Base-by-base conservation (phyloP, 2,797 vertebrate genomes). In the Limosa lapponica region DNA sequence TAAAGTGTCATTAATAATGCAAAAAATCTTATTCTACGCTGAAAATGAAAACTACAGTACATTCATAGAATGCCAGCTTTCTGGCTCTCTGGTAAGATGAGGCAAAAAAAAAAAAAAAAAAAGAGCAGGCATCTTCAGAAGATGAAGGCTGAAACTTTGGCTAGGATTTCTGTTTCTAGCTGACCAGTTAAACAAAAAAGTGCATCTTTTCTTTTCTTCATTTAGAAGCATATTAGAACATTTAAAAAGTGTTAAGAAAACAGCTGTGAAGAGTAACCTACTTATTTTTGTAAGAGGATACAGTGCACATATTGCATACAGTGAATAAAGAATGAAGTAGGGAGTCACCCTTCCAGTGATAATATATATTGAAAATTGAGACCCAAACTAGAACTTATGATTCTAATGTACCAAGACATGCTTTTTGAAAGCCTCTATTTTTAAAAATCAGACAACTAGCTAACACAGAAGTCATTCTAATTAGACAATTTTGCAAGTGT, bases 1-100 rank as follows among this genome's bases (percentile, higher is more conserved):
- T 87, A 84, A 90, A 91, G 72, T 65, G 90, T 81, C 81, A 97
- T 90, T 67, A 95, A 92, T 95, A 96, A 98, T 80, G 82, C 57
- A 89, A 91, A 91, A 91, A 93, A 80, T 91, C 79, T 91, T 83
- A 64, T 78, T 92, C 69, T 43, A 57, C 39, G 88, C 41, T 90
- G 46, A 61, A 89, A 73, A 87, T 89, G 59, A 82, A 95, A 81
- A 67, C 65, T 94, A 95, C 24, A 77, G 55, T 82, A 96, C 66
- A 93, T 57, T 39, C 78, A 89, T n/a, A 85, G 65, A 95, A 66
- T 55, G 27, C 62, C 79, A 89, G 46, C 44, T 78, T 70, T 72
- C 18, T 25, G 55, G 57, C 67, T 91, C 36, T 80, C 23, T 3
- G 7, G 61, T 71, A 65, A 91, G 41, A 69, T 71, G 58, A 84